Evolutionary conservation across 1,140 invertebrate species (phyloP), one percentile per base, ranked within the genome.

Genomic region (Drosophila novamexicana): DNA sequence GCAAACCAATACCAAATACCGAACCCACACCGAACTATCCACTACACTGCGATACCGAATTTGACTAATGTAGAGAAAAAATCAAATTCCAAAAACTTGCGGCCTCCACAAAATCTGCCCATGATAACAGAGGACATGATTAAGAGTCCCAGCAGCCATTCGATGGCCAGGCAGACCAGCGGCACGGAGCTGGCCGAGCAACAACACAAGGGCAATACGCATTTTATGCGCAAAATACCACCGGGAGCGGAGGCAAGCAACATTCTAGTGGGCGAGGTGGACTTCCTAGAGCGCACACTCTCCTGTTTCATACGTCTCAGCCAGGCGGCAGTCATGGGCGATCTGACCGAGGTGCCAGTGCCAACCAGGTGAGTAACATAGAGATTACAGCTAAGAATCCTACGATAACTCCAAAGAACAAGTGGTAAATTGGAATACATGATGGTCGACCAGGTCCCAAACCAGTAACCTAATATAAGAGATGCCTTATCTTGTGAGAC

Each of bases 151-250:
- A 97, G 96, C 90, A 96, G 93, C 79, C 93, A 95, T 58, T 97
- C 96, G 7, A 97, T 98, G 93, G 94, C 94, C 72, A 93, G 96
- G 70, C 97, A 97, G 91, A 95, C 96, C 50, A 97, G 96, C 91
- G 94, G 95, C 18, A 94, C 94, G 10, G 95, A 95, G 73, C 92
- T 96, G 34, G 94, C 93, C 66, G 96, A 96, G 77, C 95, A 96
- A 69, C 94, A 97, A 94, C 95, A 96, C 75, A 94, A 97, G 95
- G 94, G 95, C 50, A 99, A 99, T 93, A 96, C 96, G 56, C 95
- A 98, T 81, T 99, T 99, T 82, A 98, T 99, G 97, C 95, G 97
- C 44, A 99, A 99, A 94, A 98, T 99, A 89, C 98, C 98, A n/a
- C 95, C 95, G 0, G 98, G 98, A 18, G 97, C 98, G 0, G 98